Percentiles rank a stretch among this genome's conserved stretches.
Evolutionary conservation across 1,140 invertebrate genomes (phyloP).

Genomic region (Vanessa atalanta): DNA sequence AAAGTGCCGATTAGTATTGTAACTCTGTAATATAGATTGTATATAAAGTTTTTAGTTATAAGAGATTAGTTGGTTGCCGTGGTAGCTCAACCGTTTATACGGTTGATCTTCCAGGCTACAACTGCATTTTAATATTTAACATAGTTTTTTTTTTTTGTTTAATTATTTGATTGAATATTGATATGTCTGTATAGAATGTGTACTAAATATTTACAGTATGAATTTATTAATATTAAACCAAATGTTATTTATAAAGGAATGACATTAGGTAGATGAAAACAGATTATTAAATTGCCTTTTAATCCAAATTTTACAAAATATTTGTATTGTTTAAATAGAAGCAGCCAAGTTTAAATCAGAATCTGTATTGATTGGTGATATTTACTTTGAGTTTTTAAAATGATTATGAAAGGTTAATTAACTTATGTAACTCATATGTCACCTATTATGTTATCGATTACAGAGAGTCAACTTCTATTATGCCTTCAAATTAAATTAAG

Average conservation of each 20-base stretch:
- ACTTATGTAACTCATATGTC: too few relatives aligned
- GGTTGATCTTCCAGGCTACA: not conserved
- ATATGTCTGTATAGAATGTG: not conserved
- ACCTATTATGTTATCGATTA: too few relatives aligned
- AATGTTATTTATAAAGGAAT: not conserved
- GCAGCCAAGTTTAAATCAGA: too few relatives aligned
- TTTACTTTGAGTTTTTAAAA: too few relatives aligned
- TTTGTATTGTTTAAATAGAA: too few relatives aligned
- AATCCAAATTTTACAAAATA: not conserved
- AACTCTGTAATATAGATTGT: constrained; percentile 40
- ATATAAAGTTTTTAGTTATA: constrained; percentile 24
- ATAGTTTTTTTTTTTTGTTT: not conserved
- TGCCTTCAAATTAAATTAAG: too few relatives aligned
- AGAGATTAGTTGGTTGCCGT: not conserved
- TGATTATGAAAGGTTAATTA: too few relatives aligned
- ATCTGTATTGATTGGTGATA: too few relatives aligned
- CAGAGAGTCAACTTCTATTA: too few relatives aligned
- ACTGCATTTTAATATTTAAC: not conserved
- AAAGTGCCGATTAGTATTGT: constrained; percentile 69
- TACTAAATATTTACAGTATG: not conserved
- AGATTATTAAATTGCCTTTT: not conserved
- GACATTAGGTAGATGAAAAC: not conserved
- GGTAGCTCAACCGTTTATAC: not conserved
- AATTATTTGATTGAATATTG: not conserved
- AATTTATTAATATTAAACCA: not conserved